Evolutionary conservation across 2,888 invertebrate species (phyloP), one percentile per base, ranked within the genome.

Genomic region (Acanthopleura granulata): DNA sequence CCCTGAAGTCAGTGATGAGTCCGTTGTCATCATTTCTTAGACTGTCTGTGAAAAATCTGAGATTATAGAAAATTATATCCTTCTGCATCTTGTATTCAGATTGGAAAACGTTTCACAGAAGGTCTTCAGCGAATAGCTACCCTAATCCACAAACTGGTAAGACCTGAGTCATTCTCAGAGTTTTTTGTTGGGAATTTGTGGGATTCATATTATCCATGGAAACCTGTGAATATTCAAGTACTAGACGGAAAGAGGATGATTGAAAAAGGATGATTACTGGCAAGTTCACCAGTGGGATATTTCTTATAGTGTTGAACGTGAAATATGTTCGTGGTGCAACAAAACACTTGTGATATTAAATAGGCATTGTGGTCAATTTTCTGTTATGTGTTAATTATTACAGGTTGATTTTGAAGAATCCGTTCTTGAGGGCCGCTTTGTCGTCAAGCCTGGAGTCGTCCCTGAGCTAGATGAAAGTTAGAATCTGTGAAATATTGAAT

Each of bases 391-490:
- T 40, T 40, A 40, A 40, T 40, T 40, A 9, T 40, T 85, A 50
- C 79, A 91, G 91, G 89, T 92, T 66, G 91, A 92, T 80, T 91
- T 92, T 83, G 90, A 90, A 12, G 91, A 91, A 75, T 91, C 91
- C n/a, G 79, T 80, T 29, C 78, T 80, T 11, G 89, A 90, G 78
- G 93, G 93, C 51, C 93, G 94, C 84, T 94, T 96, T 83, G 93
- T 94, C 0, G 94, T 96, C 0, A 94, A 94, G 82, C 90, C 93
- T 30, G 95, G 95, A 72, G 93, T 97, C 1, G 95, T 96, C 87
- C 91, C 93, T 1, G 93, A 93, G 79, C 91, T 97, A 69, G 97
- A 97, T 89, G 93, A 93, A 85, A 94, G 91, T 92, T 83, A 82
- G 87, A 80, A 16, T 25, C n/a, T n/a, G n/a, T n/a, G n/a, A n/a